A percentile compares a stretch with the other conserved stretches of the same genome.
phyloP scores from a whole-genome alignment of 2,888 invertebrate species.

The Nasonovia ribisnigri region DNA sequence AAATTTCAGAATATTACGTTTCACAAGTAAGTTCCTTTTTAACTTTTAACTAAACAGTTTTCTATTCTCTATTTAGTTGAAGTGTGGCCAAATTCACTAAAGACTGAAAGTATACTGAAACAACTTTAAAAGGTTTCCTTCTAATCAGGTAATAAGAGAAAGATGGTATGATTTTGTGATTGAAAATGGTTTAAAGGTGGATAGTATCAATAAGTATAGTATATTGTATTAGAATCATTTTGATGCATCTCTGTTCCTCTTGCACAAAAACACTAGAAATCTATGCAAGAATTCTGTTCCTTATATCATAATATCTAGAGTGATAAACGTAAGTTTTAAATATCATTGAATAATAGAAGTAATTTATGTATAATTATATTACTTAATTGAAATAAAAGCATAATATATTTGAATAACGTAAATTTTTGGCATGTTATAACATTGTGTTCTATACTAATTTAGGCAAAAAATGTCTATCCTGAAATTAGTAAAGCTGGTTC shows the following conservation, averaged over 20 bases:
- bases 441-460: not conserved
- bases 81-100: too few species aligned
- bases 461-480: conserved; percentile 13
- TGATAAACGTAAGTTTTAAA: not conserved
- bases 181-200: not conserved
- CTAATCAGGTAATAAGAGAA: not conserved
- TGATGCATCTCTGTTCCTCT: not conserved
- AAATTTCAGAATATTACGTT: not conserved
- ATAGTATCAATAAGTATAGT: not conserved
- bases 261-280: not conserved
- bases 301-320: not conserved
- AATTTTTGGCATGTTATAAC: too few species aligned
- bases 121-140: not conserved
- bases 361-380: not conserved
- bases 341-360: not conserved
- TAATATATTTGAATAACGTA: too few species aligned
- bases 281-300: not conserved
- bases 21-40: not conserved
- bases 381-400: not conserved
- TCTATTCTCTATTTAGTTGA: too few species aligned
- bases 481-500: not conserved
- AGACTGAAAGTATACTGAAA: not conserved
- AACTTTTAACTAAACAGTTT: too few species aligned
- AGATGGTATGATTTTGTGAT: not conserved
- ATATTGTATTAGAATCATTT: not conserved